A percentile compares a stretch with the other conserved stretches of the same genome.
These are phyloP conservation scores for Criorhina ranunculi DNA, from an alignment of 2,888 invertebrate species.

Conservation along the genomic window DNA sequence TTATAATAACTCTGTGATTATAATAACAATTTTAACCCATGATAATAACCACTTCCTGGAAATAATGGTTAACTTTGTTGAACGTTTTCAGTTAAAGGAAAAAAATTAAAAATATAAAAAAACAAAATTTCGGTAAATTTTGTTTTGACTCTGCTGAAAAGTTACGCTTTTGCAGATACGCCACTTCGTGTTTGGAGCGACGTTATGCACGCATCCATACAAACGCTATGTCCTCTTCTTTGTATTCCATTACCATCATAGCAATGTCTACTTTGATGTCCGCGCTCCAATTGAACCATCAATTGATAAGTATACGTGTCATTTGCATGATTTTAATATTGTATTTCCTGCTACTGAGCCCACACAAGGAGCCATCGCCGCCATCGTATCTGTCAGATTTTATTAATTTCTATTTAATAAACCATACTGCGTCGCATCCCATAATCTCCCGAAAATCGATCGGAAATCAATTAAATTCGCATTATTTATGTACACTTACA, in stretches of 20 bases:
- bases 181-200: no score
- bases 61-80: no score
- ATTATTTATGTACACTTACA: slow-evolving; percentile 70
- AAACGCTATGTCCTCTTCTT: slow-evolving; percentile 28
- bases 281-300: slow-evolving; percentile 47
- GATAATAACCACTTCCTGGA: no score
- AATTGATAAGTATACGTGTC: slow-evolving; percentile 67
- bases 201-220: not conserved
- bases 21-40: no score
- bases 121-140: no score
- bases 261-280: slow-evolving; percentile 55
- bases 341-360: not conserved
- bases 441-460: slow-evolving; percentile 57
- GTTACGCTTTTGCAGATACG: no score
- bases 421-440: slow-evolving; percentile 24
- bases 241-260: slow-evolving; percentile 60
- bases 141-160: no score
- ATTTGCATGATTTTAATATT: slow-evolving; percentile 64
- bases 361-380: slow-evolving; percentile 1
- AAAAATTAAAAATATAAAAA: no score
- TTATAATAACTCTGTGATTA: no score
- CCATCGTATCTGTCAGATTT: slow-evolving; percentile 30
- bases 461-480: slow-evolving; percentile 75
- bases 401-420: slow-evolving; percentile 74
- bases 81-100: no score